Percentiles rank a stretch among this genome's conserved stretches.
Conservation (phyloP, 2,797 vertebrate genomes). For the Meriones psammophilus region DNA sequence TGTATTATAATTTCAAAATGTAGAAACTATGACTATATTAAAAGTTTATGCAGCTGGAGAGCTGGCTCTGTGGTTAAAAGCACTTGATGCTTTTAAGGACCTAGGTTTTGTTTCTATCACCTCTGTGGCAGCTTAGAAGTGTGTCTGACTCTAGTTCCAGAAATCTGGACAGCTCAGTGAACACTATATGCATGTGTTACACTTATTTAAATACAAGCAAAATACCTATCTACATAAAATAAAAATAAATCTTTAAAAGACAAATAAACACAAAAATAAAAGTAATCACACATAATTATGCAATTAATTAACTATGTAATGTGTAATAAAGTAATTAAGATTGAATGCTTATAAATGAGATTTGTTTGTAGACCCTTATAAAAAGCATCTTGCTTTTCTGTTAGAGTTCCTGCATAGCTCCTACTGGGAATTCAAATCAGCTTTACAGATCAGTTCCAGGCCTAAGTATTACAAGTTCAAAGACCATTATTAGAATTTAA, state of each 20-base stretch:
- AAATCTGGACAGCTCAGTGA: background rate
- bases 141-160: background rate
- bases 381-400: background rate
- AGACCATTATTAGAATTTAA: background rate
- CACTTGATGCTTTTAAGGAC: background rate
- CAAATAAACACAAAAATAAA: background rate
- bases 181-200: background rate
- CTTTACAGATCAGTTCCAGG: background rate
- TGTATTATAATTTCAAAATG: background rate
- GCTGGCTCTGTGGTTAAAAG: background rate
- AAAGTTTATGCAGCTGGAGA: background rate
- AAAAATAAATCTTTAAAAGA: background rate
- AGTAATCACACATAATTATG: constrained; percentile 20
- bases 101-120: background rate
- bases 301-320: no score
- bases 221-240: background rate
- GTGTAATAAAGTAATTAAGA: background rate
- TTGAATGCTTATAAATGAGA: background rate
- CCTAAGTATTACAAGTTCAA: background rate
- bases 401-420: background rate
- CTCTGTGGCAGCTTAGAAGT: background rate
- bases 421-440: background rate
- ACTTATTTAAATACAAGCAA: background rate
- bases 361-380: background rate
- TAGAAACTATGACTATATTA: background rate